Evolutionary conservation across 2,888 invertebrate genomes (phyloP), one percentile per base, ranked within the genome.

Genomic region (Caradrina clavipalpis): DNA sequence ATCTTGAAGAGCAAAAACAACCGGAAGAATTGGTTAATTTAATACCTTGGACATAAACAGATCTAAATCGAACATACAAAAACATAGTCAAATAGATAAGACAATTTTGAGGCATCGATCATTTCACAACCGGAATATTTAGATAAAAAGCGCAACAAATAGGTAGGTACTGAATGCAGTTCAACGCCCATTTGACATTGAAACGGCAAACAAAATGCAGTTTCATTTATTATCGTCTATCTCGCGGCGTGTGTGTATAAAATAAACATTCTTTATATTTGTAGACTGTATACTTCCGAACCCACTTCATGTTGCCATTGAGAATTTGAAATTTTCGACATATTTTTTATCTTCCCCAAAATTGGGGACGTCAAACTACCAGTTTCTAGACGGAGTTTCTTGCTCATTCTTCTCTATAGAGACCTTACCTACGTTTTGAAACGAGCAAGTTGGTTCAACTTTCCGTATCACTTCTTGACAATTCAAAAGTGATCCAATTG

Each of bases 161-260:
- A 59, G 19, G 47, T 79, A 69, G 15, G 35, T 61, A 74, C 73
- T 72, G 73, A 83, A 73, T 67, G 68, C 80, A 83, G 90, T 88
- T 90, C 91, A 89, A 87, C 83, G 90, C 80, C 85, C 78, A 77
- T 73, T 82, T 86, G 90, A 88, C 89, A 89, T 89, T 90, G 88
- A 86, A 83, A 83, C 69, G 87, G 70, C 87, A 81, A 83, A 81
- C 78, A 78, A 66, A 78, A 76, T 79, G 70, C 78, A 72, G 59
- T 80, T 57, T 66, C 39, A 62, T 74, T 74, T 79, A 76, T 76
- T 72, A 71, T 69, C 73, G 62, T 71, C 82, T 80, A 83, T 69
- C 55, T 66, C 22, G 64, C 64, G 56, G 54, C 69, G 64, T 75
- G 11, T 60, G 53, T 21, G 4, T 61, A 17, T 19, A 10, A 47